A percentile compares a stretch with the other conserved stretches of the same genome.
phyloP scores from a whole-genome alignment of 2,113 vertebrate species.

The Microtus oregoni region DNA sequence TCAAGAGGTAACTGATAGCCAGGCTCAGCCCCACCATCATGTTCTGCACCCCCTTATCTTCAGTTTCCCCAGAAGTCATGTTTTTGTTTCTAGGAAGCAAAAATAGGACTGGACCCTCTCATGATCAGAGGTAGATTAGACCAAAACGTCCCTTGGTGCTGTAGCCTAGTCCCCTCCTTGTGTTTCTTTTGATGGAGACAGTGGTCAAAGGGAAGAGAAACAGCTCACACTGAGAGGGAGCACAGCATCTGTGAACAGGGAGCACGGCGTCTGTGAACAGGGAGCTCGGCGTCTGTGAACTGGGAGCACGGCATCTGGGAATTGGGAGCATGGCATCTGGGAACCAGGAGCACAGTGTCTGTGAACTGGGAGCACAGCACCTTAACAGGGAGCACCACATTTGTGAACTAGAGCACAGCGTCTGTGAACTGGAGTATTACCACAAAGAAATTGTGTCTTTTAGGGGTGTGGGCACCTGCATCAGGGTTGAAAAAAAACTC shows the following conservation, averaged over 20 bases:
- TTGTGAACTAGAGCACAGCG: too few species aligned
- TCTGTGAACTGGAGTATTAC: neutral
- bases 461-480: neutral
- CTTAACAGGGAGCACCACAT: neutral
- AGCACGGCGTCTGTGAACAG: too few species aligned
- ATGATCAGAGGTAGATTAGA: rapidly evolving
- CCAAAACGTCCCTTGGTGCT: rapidly evolving
- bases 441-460: neutral
- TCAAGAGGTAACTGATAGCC: rapidly evolving
- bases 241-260: too few species aligned
- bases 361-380: too few species aligned
- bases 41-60: rapidly evolving
- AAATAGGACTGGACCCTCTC: too few species aligned
- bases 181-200: neutral
- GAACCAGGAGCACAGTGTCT: too few species aligned
- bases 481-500: neutral
- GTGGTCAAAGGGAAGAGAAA: neutral
- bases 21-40: rapidly evolving
- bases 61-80: too few species aligned
- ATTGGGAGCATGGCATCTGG: too few species aligned
- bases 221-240: too few species aligned
- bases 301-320: too few species aligned
- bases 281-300: too few species aligned
- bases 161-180: neutral
- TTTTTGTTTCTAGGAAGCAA: neutral